Evolutionary conservation across 2,888 invertebrate species (phyloP), one percentile per base, ranked within the genome.

Genomic region (Augiades crinisus): DNA sequence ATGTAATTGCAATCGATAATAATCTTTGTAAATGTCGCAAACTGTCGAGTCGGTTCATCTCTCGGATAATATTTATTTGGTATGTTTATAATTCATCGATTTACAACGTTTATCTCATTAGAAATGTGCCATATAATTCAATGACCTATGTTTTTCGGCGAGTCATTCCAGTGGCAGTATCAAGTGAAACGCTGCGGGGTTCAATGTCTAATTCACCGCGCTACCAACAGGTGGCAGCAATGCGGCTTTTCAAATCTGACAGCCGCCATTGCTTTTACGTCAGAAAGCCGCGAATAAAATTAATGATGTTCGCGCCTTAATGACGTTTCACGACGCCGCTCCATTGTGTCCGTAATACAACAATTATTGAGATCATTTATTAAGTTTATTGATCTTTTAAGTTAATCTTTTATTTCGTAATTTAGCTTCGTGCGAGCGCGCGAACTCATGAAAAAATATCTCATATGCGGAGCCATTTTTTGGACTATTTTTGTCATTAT

Each of bases 291-390:
- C 89, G 87, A 88, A 88, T 87, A 88, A 87, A 86, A 89, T 89
- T 89, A 87, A 89, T 89, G 88, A 88, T 89, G 84, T 83, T 84
- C 82, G 84, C 83, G 83, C 83, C 88, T 85, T 89, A 88, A 88
- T 89, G 88, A 85, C 86, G 87, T 80, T 80, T 82, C 84, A 83
- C 88, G 85, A 86, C 79, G 88, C 88, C 87, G 86, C 84, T 81
- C 88, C 86, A 89, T 89, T 89, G 89, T 89, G 80, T 77, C 82
- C 82, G 87, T 89, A 89, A 88, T 89, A 86, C 86, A 89, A 89
- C 89, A 88, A 89, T 88, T 89, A 89, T 88, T 89, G 84, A 89
- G 89, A 89, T 88, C 88, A 89, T 89, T 89, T 89, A 88, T 89
- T 88, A 89, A 88, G 88, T 89, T 89, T 89, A 89, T 89, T 89